Evolutionary conservation across 1,140 invertebrate species (phyloP), one percentile per base, ranked within the genome.

Genomic region (Drosophila setifemur): DNA sequence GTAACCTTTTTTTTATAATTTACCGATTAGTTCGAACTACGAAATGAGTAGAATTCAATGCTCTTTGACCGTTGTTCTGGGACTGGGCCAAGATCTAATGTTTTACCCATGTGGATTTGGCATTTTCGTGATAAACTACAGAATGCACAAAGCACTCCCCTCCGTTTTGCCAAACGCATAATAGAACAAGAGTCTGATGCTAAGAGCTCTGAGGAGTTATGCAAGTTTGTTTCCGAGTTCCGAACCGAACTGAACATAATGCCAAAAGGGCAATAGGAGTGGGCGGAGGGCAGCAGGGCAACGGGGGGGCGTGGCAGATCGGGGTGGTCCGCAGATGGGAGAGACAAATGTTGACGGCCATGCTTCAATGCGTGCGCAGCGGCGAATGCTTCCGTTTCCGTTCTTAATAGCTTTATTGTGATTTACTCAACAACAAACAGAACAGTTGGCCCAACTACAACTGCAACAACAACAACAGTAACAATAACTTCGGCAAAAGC

Each of bases 391-490:
- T 88, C 83, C 83, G 83, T 76, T 88, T 88, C 83, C 83, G 83
- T 88, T 88, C 74, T 88, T 88, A 88, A 88, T 88, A 88, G 83
- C 83, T 88, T 88, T 88, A 88, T 88, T 88, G 83, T 88, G 77
- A 83, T 88, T 88, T 85, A 83, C 79, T 85, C 78, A 64, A 71
- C 78, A 64, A 40, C 75, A 57, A 49, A 60, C 75, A 57, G 28
- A 29, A 35, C 37, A 54, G 47, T 11, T 29, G 49, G 52, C 42
- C 44, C 61, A 47, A 18, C 55, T 39, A 25, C 52, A 39, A 37
- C 42, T 28, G 16, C 23, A 55, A 40, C 54, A 55, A 55, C 54
- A 60, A 55, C 57, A 35, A 53, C n/a, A n/a, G n/a, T n/a, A n/a
- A n/a, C n/a, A n/a, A n/a, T n/a, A n/a, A n/a, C n/a, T n/a, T n/a